These are phyloP conservation scores for Laupala kohalensis DNA, from an alignment of 1,140 invertebrate genomes.

Conservation along the genomic window DNA sequence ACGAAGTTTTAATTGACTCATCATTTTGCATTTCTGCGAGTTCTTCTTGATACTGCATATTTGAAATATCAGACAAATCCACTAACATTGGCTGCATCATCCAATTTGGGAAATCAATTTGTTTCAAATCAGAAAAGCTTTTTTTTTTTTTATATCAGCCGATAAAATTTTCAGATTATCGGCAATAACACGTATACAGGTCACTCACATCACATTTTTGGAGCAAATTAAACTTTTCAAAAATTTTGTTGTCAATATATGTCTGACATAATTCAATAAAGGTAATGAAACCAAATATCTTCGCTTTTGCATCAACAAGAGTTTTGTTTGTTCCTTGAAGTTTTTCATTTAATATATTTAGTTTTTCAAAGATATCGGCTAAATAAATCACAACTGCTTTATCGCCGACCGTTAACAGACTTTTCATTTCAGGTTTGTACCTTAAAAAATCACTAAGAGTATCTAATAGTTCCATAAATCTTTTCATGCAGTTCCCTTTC, in stretches of 20 bases:
- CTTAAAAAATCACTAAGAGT: not conserved
- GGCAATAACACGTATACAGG: not conserved
- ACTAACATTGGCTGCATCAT: not conserved
- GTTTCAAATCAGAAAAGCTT: constrained; percentile 1
- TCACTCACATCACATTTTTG: not conserved
- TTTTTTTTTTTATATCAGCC: not conserved
- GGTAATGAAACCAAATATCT: constrained; percentile 18
- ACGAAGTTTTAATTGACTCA: not conserved
- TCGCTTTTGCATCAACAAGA: constrained; percentile 16
- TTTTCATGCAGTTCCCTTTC: not conserved
- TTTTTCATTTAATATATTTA: constrained; percentile 20
- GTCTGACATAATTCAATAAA: not conserved
- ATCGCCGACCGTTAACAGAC: constrained; percentile 17
- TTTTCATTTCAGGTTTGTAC: not conserved
- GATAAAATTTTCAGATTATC: constrained; percentile 11
- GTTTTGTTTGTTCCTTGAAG: constrained; percentile 19
- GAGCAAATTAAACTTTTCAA: not conserved
- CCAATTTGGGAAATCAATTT: not conserved
- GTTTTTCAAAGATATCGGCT: constrained; percentile 11
- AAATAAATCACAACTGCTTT: constrained; percentile 12
- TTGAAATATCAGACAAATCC: constrained; percentile 6
- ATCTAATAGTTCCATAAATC: too few species aligned
- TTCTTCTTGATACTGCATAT: not conserved
- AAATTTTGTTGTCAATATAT: not conserved
- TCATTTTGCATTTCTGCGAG: not conserved